Conservation (phyloP, 2,797 vertebrate species). For the Erithacus rubecula region DNA sequence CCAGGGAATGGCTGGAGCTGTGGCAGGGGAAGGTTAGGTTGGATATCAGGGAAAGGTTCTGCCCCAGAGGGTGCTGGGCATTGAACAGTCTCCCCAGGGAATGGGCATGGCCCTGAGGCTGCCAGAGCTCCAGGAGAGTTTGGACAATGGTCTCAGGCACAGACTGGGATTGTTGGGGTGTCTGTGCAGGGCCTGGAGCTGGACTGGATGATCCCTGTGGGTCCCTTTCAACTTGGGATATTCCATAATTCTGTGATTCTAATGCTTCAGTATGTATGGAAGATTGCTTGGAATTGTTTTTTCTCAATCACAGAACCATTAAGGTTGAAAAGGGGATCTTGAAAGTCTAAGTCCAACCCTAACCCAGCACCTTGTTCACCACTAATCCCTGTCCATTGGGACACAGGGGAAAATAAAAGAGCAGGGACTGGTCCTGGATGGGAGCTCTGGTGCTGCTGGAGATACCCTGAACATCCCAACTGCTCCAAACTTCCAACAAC, state of each 20-base stretch:
- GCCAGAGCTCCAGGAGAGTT: accelerated
- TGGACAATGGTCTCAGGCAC: accelerated
- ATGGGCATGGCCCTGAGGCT: not conserved
- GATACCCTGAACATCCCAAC: not conserved
- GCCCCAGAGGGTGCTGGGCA: not conserved
- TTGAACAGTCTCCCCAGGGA: not conserved
- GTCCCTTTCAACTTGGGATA: not conserved
- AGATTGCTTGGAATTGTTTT: not conserved
- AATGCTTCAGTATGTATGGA: not conserved
- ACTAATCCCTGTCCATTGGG: not conserved
- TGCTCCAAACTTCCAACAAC: not conserved
- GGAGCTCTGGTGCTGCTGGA: not conserved
- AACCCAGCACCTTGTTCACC: not conserved
- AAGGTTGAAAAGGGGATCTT: not conserved
- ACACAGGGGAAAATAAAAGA: not conserved
- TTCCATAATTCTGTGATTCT: not conserved
- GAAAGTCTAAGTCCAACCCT: not conserved
- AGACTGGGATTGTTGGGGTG: not conserved
- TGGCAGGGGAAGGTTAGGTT: accelerated
- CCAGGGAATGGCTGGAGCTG: not conserved
- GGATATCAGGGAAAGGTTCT: not conserved
- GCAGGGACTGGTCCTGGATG: accelerated
- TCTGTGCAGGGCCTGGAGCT: not conserved
- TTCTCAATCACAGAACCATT: not conserved
- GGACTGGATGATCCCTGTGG: not conserved